Evolutionary conservation across 2,113 vertebrate genomes (phyloP).

Genomic region (Dryoscopus gambensis): DNA sequence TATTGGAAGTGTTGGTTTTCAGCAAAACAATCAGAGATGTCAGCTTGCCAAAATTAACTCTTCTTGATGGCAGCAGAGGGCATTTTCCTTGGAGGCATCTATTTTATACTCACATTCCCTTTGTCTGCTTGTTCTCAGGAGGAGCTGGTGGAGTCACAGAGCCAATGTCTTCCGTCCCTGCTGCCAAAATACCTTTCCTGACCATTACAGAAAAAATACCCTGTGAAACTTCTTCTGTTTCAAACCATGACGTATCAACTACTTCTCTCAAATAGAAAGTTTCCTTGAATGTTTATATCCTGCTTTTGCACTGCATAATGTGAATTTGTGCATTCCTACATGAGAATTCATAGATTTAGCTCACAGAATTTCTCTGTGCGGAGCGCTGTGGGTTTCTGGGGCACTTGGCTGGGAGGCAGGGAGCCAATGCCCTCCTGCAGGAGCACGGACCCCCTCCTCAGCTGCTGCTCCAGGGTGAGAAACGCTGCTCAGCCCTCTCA

Average conservation of each 20-base stretch:
- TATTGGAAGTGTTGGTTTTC: slow-evolving; percentile 9
- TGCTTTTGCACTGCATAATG: background rate
- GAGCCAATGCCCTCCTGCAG: background rate
- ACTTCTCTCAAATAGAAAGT: background rate
- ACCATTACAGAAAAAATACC: background rate
- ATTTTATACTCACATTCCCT: background rate
- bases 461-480: background rate
- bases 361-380: background rate
- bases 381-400: background rate
- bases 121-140: background rate
- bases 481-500: fast-evolving
- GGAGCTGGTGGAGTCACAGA: background rate
- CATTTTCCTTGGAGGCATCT: background rate
- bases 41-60: slow-evolving; percentile 65
- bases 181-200: background rate
- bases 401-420: background rate
- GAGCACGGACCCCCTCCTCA: background rate
- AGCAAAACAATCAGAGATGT: slow-evolving; percentile 40
- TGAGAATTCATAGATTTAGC: background rate
- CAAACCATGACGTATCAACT: background rate
- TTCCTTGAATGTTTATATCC: background rate
- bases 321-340: background rate
- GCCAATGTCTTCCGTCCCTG: background rate
- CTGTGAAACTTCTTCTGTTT: background rate
- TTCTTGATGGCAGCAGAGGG: background rate